Evolutionary conservation across 2,888 invertebrate species (phyloP).

Genomic region (Iphiclides podalirius): DNA sequence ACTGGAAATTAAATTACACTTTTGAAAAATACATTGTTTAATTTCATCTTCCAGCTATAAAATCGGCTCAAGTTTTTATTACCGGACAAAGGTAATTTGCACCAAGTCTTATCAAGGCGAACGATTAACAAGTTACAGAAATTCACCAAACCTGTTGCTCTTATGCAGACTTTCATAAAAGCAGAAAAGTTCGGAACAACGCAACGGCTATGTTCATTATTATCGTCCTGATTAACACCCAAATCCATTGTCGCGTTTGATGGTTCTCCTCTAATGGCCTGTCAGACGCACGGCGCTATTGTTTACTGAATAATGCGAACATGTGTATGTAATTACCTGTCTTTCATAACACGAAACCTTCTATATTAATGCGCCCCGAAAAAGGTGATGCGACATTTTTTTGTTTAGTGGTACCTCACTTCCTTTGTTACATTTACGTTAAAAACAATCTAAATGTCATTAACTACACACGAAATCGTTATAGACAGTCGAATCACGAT

Average conservation of each 20-base stretch:
- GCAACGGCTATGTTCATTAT: slow-evolving; percentile 27
- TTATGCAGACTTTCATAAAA: neutral
- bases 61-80: too few species aligned
- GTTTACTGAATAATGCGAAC: slow-evolving; percentile 53
- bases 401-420: neutral
- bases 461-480: neutral
- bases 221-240: slow-evolving; percentile 29
- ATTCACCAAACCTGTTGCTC: too few species aligned
- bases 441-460: slow-evolving; percentile 15
- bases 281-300: slow-evolving; percentile 63
- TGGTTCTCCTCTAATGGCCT: slow-evolving; percentile 60
- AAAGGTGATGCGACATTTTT: too few species aligned
- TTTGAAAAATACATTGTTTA: too few species aligned
- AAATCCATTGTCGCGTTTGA: slow-evolving; percentile 44
- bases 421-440: slow-evolving; percentile 1
- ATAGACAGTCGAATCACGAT: neutral
- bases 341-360: slow-evolving; percentile 45
- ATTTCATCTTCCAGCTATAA: too few species aligned
- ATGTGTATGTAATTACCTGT: slow-evolving; percentile 63
- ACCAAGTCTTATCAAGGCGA: too few species aligned
- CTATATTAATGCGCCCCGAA: slow-evolving; percentile 38
- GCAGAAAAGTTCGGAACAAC: neutral
- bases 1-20: too few species aligned
- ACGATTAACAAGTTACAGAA: too few species aligned
- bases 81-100: too few species aligned